Percentiles rank a stretch among this genome's conserved stretches.
These are phyloP conservation scores for Cephus pulcher DNA, from an alignment of 2,888 invertebrate genomes.

Conservation along the genomic window DNA sequence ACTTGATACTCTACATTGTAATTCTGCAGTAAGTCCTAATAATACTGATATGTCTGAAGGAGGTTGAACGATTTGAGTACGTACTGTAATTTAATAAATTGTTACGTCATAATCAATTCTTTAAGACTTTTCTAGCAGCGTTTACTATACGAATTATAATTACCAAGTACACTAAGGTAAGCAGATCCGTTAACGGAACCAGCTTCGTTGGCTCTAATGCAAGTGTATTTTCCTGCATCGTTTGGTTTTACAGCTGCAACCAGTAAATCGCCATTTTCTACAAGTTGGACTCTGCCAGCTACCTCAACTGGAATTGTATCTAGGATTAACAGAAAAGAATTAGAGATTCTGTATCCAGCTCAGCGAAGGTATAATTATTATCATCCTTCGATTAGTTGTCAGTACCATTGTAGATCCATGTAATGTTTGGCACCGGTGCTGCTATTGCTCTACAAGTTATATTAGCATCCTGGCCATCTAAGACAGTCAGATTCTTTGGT, in stretches of 20 bases:
- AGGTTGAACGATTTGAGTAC: conserved; percentile 93
- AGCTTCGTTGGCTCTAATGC: conserved; percentile 89
- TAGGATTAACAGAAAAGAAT: conserved; percentile 48
- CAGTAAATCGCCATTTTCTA: conserved; percentile 88
- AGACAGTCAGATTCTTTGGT: conserved; percentile 88
- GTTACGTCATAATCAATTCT: not conserved
- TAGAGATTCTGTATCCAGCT: conserved; percentile 4
- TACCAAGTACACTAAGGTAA: conserved; percentile 85
- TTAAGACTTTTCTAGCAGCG: not conserved
- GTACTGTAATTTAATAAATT: conserved; percentile 71
- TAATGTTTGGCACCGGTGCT: conserved; percentile 89
- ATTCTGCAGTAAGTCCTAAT: conserved; percentile 90
- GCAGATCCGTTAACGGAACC: conserved; percentile 88
- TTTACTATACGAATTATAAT: conserved; percentile 45
- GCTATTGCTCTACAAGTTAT: conserved; percentile 89
- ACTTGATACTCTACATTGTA: conserved; percentile 94
- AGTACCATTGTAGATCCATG: conserved; percentile 92
- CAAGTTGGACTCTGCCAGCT: conserved; percentile 83
- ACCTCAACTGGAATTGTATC: conserved; percentile 74
- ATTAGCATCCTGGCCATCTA: conserved; percentile 93
- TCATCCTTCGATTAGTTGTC: not conserved
- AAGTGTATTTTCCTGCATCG: conserved; percentile 92
- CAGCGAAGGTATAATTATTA: conserved; percentile 20
- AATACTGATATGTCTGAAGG: conserved; percentile 93
- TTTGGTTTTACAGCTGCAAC: conserved; percentile 85